Base-by-base conservation (phyloP, 2,113 vertebrate species). In the Eptesicus fuscus region DNA sequence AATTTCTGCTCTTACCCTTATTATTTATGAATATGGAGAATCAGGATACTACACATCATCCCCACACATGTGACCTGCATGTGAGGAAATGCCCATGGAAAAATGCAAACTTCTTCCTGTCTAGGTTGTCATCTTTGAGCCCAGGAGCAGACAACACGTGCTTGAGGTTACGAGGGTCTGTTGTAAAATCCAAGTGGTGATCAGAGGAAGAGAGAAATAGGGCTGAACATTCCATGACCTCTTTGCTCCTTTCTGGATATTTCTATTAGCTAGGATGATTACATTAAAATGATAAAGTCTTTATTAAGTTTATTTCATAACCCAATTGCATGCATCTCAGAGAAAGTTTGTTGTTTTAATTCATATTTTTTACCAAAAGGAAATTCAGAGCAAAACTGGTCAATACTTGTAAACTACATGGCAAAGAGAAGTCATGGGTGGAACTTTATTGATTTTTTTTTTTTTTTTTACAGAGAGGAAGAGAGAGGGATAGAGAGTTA, bases 381-480 rank as follows among this genome's bases (percentile, higher is more conserved):
- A 91, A 83, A 16, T 78, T 84, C 49, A 83, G 2, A 40, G n/a
- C 77, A 96, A 97, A 97, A 88, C 23, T 73, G 78, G 14, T 53
- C 79, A 63, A 18, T 56, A 90, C 22, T 69, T 13, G 0, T 91
- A 70, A 40, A 73, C 9, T 71, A 70, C 32, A 82, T 97, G 53
- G 69, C 63, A 93, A 67, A 93, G 84, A 51, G 51, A 42, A 53
- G 79, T 44, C 30, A 40, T 74, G 35, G 23, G 4, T 86, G 25
- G 69, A 67, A 28, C 1, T 95, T 76, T n/a, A 89, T n/a, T n/a
- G n/a, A n/a, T n/a, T n/a, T n/a, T n/a, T n/a, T n/a, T n/a, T n/a
- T n/a, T n/a, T n/a, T n/a, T n/a, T n/a, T n/a, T n/a, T n/a, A n/a
- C n/a, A n/a, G n/a, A n/a, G n/a, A n/a, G n/a, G n/a, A n/a, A n/a